These are phyloP conservation scores for Clistopyga incitator DNA, from an alignment of 2,888 invertebrate genomes.

Conservation along the genomic window DNA sequence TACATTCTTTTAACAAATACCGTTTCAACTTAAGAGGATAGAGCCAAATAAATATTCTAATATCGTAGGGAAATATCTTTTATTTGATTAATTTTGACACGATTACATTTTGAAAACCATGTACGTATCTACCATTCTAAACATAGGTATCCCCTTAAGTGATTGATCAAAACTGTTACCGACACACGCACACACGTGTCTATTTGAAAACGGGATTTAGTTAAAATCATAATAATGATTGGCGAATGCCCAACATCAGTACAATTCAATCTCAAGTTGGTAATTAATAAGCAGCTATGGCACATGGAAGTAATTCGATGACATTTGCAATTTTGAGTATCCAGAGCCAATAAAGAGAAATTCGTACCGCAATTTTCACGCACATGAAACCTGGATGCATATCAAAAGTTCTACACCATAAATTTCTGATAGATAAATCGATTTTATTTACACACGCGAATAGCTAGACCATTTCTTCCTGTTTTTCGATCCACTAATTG, in stretches of 20 bases:
- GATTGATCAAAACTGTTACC: neutral
- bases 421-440: neutral
- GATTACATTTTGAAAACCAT: too few species aligned
- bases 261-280: neutral
- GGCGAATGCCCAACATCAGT: neutral
- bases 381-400: neutral
- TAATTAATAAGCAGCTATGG: neutral
- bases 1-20: too few species aligned
- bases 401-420: neutral
- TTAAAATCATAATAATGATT: neutral
- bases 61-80: too few species aligned
- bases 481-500: neutral
- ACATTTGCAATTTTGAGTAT: neutral
- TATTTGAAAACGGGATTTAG: neutral
- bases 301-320: slow-evolving; percentile 20
- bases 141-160: neutral
- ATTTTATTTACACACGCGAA: neutral
- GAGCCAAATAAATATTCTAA: too few species aligned
- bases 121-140: too few species aligned
- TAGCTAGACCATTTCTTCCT: neutral
- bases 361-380: neutral
- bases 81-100: too few species aligned
- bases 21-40: too few species aligned
- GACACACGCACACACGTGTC: neutral
- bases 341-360: neutral